Evolutionary conservation across 2,797 vertebrate genomes (phyloP), one percentile per base, ranked within the genome.

Genomic region (Anomalospiza imberbis): DNA sequence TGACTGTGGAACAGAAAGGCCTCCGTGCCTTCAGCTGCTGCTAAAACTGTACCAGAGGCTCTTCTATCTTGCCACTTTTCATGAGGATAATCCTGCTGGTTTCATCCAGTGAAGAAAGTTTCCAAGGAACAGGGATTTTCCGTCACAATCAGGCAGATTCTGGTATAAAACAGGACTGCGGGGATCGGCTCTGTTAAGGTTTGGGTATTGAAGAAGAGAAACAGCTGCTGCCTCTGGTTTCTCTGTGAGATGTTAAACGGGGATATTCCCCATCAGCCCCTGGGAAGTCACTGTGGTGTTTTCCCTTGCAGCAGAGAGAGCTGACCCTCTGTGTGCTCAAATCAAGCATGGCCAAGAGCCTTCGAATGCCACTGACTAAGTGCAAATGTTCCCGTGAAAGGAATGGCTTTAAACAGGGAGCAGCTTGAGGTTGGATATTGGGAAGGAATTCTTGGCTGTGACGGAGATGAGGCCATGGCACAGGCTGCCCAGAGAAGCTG

Each of bases 181-280:
- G 54, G 58, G 72, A 85, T 83, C 1, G 3, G 51, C 62, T 90
- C 42, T 3, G 0, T 6, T 36, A 73, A 75, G 51, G 45, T 88
- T 54, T 54, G 74, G 76, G 13, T 78, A 16, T 9, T 29, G 61
- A 63, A 9, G 71, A 74, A 72, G 70, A 17, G 58, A 47, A 88
- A 26, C 48, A 85, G 87, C 84, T 93, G 89, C 67, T 82, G 60
- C 93, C 42, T 65, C 61, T 80, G 91, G 14, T 74, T 92, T 67
- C 50, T 81, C 40, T 73, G 61, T 38, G 26, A 28, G 40, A 5
- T 47, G 42, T 75, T 79, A 54, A 31, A n/a, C 45, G 68, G 58
- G 45, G 44, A 21, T 38, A 5, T 62, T 63, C 75, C 47, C 6
- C 55, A 42, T 0, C 15, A 61, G 72, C 50, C 42, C 38, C 38